Base-by-base conservation (phyloP, 1,140 invertebrate genomes). In the Conus ventricosus region DNA sequence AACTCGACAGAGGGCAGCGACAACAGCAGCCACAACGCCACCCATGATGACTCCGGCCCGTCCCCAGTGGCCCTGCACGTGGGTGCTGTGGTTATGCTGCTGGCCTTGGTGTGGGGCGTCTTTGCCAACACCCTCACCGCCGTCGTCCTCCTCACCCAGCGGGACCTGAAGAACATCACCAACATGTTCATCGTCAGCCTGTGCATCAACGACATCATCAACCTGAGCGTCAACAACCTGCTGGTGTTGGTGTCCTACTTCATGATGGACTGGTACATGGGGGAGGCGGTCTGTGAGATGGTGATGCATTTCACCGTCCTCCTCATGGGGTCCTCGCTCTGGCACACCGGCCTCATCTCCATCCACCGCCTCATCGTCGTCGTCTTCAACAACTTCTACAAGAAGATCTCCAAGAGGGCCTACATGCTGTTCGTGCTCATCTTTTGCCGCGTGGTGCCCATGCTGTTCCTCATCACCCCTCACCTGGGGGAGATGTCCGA, bases 351-450 rank as follows among this genome's bases (percentile, higher is more conserved):
- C 25, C 91, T 95, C 23, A 95, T 95, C 57, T 94, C 94, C 76
- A 94, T 95, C 25, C 95, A 95, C 90, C 92, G 95, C 8, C 93
- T 94, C 53, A 91, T 95, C 67, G 94, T 95, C 6, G 95, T 95
- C 17, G 93, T 94, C 55, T 94, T 94, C 85, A 94, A 95, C 88
- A 92, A 91, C 82, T 93, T 94, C 86, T 94, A 95, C 90, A 94
- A 94, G 89, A 93, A 93, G 81, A 94, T 95, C 81, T 94, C 94
- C 23, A 95, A 95, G 84, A 93, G 92, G 51, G 91, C 92, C 23
- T 95, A 95, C 89, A 93, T 92, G 10, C 91, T 93, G 27, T 93
- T 95, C 78, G 93, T 95, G 11, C 88, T 95, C 76, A 91, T 94
- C 11, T 90, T 93, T 55, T 92, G 94, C 23, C 89, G 95, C 63